Base-by-base conservation (phyloP, 2,113 vertebrate genomes). In the Leptosomus discolor region DNA sequence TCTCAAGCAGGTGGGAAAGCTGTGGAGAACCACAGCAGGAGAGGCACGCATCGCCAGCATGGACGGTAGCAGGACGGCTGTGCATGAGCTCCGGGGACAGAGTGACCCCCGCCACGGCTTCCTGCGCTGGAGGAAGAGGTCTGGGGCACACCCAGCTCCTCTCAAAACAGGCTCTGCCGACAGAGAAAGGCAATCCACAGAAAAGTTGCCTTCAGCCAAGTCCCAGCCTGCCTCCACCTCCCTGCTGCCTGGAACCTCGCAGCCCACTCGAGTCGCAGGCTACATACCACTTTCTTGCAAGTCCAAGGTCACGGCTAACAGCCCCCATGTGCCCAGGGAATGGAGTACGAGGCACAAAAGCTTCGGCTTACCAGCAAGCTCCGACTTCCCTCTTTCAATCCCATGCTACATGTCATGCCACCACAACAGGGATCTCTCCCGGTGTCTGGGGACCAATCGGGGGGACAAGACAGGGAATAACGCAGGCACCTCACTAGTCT, bases 331-430 rank as follows among this genome's bases (percentile, higher is more conserved):
- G 36, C 37, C 57, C 45, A 5, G 4, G 20, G 36, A 18, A 34
- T 0, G 12, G 8, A 50, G 46, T 1, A 0, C 0, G 13, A 29
- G 26, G 68, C 58, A 69, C 12, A 0, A 14, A 15, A 23, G 39
- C 73, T 60, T 17, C 5, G 5, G 30, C 23, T 70, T 8, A 30
- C 39, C 85, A n/a, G 8, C 39, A 22, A n/a, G 23, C 19, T n/a
- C 87, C 1, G 13, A 13, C 36, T 11, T 27, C 14, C 37, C 45
- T 65, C 87, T 39, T 50, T 34, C 51, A 41, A 13, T 14, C 39
- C 19, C 56, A 36, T 0, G 4, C n/a, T 27, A 24, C 9, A 1
- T 4, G 16, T 50, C 69, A 79, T 27, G 32, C 46, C 48, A 32
- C 21, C 61, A 21, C 34, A 58, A 20, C 41, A 36, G 29, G 24